These are phyloP conservation scores for Dermatophagoides farinae DNA, from an alignment of 1,140 invertebrate species.

Conservation along the genomic window DNA sequence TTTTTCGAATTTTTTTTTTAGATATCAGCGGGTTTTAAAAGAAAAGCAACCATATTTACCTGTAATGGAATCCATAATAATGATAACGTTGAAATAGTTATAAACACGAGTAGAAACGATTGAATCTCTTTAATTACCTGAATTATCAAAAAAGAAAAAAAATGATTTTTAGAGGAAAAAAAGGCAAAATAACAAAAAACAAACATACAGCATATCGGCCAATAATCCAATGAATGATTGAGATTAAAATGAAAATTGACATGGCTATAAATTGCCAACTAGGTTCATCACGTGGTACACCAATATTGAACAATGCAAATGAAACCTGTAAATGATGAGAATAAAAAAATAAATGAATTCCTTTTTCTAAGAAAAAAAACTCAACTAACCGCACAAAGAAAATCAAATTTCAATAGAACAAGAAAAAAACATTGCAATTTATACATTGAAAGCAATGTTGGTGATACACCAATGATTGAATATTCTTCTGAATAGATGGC, in stretches of 20 bases:
- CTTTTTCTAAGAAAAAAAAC: not conserved
- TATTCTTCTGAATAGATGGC: conserved; percentile 7
- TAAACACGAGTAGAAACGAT: not conserved
- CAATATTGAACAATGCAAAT: conserved; percentile 10
- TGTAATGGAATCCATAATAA: conserved; percentile 10
- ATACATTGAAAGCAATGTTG: conserved; percentile 5
- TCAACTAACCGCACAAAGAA: conserved; percentile 4
- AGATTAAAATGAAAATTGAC: not conserved
- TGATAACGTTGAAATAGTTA: conserved; percentile 1
- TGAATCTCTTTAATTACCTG: conserved; percentile 10
- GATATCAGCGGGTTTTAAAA: too few relatives aligned
- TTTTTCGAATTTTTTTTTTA: too few relatives aligned
- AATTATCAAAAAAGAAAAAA: not conserved
- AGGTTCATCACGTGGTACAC: not conserved
- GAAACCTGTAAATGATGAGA: not conserved
- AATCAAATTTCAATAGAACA: conserved; percentile 11
- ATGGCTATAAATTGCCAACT: not conserved
- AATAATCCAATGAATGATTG: conserved; percentile 7
- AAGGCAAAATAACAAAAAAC: not conserved
- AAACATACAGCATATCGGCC: conserved; percentile 4
- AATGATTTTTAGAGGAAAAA: not conserved
- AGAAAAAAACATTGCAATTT: conserved; percentile 8
- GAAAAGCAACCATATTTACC: not conserved
- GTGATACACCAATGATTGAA: conserved; percentile 10
- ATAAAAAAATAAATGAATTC: not conserved